phyloP scores from a whole-genome alignment of 2,888 invertebrate species.

The Deroplatys truncata region DNA sequence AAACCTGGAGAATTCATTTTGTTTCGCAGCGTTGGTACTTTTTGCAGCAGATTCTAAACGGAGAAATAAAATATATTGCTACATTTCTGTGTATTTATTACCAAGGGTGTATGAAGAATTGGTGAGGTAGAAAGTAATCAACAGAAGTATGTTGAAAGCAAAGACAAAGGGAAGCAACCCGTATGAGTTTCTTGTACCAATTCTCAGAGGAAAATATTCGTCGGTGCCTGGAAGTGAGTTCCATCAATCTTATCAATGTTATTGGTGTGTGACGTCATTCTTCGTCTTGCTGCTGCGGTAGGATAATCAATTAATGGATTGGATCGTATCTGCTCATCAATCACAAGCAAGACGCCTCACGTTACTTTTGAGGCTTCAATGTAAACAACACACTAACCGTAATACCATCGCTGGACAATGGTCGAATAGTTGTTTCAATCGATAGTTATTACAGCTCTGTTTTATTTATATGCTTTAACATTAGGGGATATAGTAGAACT shows the following conservation, averaged over 20 bases:
- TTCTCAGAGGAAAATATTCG: background rate
- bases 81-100: background rate
- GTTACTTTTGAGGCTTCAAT: conserved; percentile 17
- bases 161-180: background rate
- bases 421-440: background rate
- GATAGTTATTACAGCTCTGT: no score
- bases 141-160: background rate
- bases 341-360: conserved; percentile 23
- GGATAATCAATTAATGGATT: conserved; percentile 30
- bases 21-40: background rate
- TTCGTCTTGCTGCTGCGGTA: conserved; percentile 10
- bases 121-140: background rate
- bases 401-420: background rate
- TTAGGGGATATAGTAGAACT: no score
- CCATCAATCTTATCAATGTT: conserved; percentile 25
- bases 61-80: background rate
- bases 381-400: background rate
- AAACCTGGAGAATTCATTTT: background rate
- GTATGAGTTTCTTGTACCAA: background rate
- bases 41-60: background rate
- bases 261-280: conserved; percentile 25
- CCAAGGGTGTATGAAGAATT: background rate
- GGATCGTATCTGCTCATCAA: conserved; percentile 24
- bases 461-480: no score
- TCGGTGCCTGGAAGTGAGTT: background rate